phyloP scores from a whole-genome alignment of 2,797 vertebrate genomes.

The Acomys russatus region DNA sequence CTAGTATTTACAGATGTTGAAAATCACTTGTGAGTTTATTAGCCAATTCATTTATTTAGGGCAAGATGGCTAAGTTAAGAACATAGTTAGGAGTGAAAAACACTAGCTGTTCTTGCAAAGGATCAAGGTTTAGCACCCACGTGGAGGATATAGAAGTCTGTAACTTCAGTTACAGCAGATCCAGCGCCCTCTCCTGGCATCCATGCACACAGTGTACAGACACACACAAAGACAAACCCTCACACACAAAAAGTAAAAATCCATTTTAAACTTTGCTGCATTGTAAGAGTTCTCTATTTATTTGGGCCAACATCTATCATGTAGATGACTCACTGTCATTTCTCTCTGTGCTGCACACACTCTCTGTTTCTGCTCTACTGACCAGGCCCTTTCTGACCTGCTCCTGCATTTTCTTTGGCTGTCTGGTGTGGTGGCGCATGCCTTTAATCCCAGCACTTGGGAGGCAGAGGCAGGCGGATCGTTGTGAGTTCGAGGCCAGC shows the following conservation, averaged over 20 bases:
- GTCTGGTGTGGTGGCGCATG: no score
- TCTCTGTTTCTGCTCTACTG: background rate
- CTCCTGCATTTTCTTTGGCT: background rate
- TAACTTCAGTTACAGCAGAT: background rate
- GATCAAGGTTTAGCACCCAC: background rate
- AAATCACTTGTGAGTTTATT: background rate
- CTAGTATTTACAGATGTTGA: background rate
- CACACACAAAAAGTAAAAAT: background rate
- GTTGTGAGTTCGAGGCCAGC: no score
- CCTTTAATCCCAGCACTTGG: no score
- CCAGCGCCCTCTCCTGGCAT: background rate
- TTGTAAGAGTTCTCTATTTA: background rate
- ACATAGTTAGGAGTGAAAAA: background rate
- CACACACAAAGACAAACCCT: background rate
- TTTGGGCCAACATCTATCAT: no score
- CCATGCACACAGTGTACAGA: background rate
- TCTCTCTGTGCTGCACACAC: no score
- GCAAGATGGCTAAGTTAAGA: background rate
- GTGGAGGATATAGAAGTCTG: background rate
- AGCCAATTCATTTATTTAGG: background rate
- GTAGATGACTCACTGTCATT: background rate
- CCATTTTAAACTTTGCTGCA: background rate
- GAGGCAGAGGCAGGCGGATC: no score
- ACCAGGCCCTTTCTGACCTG: background rate
- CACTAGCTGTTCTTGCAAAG: background rate